Base-by-base conservation (phyloP, 2,797 vertebrate genomes). In the Parambassis ranga region DNA sequence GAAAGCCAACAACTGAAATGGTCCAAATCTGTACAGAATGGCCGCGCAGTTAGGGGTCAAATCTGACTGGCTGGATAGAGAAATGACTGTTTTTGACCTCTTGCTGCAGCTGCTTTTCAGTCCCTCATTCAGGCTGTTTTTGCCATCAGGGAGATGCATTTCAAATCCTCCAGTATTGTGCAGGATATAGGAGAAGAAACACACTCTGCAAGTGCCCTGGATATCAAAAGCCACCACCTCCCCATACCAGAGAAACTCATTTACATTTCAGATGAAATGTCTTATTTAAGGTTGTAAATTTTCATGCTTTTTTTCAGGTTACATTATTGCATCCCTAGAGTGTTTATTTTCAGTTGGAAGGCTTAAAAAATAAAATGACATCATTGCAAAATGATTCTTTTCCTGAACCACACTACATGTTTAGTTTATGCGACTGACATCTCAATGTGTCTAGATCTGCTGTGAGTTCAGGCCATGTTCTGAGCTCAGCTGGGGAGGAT, bases 401-500 rank as follows among this genome's bases (percentile, higher is more conserved):
- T 32, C 26, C 38, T 28, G 22, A 32, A 62, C 27, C 51, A 35
- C 11, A 6, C 16, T 20, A 16, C 48, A 52, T 67, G 43, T 70
- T 75, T 43, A 51, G 70, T 56, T 62, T 52, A 22, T 57, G 43
- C 72, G 56, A 37, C 48, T 49, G 56, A 69, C 61, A 65, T 49
- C 46, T 31, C 20, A 1, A 10, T 61, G 58, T 78, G 59, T 47
- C 56, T 4, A 30, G 46, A 58, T 59, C 50, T 36, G 47, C 61
- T 15, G 23, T 6, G 42, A 61, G 84, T 71, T 81, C 63, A 70
- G 65, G 74, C 78, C 74, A 79, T 47, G 75, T 61, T 81, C 50
- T 70, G 85, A 79, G 82, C 90, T 84, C 87, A 89, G 89, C 85
- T 86, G 83, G 76, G 41, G 52, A 81, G 67, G 65, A 65, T 65